A percentile compares a stretch with the other conserved stretches of the same genome.
Conservation (phyloP, 2,797 vertebrate genomes). For the Tokudaia muenninki region DNA sequence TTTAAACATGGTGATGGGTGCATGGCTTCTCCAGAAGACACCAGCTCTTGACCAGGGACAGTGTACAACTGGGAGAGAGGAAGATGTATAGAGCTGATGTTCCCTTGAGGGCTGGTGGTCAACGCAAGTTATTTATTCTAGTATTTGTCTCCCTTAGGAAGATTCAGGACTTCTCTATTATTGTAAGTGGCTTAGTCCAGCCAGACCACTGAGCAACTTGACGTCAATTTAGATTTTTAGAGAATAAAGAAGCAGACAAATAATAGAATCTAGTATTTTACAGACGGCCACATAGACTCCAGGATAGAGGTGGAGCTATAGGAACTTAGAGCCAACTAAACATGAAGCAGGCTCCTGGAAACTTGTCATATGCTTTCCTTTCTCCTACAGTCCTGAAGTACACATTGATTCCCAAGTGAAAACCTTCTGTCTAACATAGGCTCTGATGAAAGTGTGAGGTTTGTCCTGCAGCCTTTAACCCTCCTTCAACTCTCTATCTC, state of each 20-base stretch:
- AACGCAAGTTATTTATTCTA: neutral
- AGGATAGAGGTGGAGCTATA: neutral
- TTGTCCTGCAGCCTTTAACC: neutral
- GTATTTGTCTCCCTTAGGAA: neutral
- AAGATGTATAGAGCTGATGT: neutral
- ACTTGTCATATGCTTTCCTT: neutral
- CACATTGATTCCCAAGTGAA: neutral
- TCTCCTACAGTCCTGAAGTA: neutral
- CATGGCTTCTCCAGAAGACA: neutral
- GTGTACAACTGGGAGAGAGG: neutral
- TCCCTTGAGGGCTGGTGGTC: neutral
- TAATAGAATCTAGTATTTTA: neutral
- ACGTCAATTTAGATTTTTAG: slow-evolving; percentile 1
- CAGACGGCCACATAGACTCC: neutral
- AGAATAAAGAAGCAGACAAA: neutral
- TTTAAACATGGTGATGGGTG: neutral
- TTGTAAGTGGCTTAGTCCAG: neutral
- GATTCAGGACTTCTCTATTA: neutral
- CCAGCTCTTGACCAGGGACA: neutral
- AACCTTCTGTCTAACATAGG: neutral
- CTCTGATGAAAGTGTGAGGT: neutral
- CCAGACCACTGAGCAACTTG: slow-evolving; percentile 4
- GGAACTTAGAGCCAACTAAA: neutral
- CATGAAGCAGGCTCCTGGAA: neutral
- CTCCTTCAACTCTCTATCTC: neutral